Base-by-base conservation (phyloP, 1,140 invertebrate genomes). In the Heliconius melpomene region DNA sequence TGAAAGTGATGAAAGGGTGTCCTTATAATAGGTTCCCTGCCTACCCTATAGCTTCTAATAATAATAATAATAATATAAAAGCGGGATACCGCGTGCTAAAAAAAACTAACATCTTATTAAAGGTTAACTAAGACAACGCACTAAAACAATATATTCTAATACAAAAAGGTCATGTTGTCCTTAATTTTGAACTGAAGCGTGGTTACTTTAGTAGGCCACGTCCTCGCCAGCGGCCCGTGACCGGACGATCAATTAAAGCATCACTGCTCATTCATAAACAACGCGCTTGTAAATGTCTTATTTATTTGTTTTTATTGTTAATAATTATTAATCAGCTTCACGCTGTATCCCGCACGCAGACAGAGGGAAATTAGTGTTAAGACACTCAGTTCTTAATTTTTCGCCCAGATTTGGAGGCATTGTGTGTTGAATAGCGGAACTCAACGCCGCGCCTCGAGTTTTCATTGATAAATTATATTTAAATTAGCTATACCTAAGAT, bases 161-260 rank as follows among this genome's bases (percentile, higher is more conserved):
- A 46, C 40, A 46, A 46, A 46, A 46, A 46, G 40, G 40, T 46
- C 40, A 46, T 16, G 40, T 46, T 46, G 40, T 46, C 40, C 40
- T 46, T 13, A 46, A 46, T 46, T 46, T 52, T 52, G n/a, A n/a
- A 57, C 54, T 57, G 23, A 46, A 74, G n/a, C 57, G 74, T 84
- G 83, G 86, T 78, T 80, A 81, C 85, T 72, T 32, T 75, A 79
- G 74, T 75, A 79, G 83, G 82, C 72, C 79, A 79, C 76, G 86
- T 79, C 86, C 86, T 86, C 80, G 60, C 60, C 32, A 54, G 72
- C 72, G 72, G 20, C 77, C 46, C 82, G 86, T 83, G 84, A 73
- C 75, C 70, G 26, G 84, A 74, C 40, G 77, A 79, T 75, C 85
- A 86, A 86, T 85, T 80, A 75, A 66, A 54, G 66, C 73, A 79